Conservation (phyloP, 2,797 vertebrate genomes). For the Alectoris magna region DNA sequence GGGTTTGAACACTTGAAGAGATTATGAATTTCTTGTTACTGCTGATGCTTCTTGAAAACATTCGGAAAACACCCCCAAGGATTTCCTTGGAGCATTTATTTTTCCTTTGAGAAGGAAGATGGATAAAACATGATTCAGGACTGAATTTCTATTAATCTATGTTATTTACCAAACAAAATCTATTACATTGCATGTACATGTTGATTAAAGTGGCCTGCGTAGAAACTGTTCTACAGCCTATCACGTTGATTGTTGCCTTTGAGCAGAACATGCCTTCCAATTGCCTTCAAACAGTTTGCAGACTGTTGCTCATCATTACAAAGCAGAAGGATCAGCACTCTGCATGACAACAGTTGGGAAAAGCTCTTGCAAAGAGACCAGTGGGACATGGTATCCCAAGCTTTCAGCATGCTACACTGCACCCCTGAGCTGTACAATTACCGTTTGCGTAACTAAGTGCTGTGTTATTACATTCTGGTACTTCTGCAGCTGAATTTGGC, state of each 20-base stretch:
- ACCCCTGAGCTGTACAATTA: neutral
- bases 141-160: neutral
- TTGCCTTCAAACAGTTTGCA: constrained; percentile 27
- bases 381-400: neutral
- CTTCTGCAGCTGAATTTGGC: neutral
- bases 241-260: neutral
- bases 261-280: constrained; percentile 11
- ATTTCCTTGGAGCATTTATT: neutral
- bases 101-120: neutral
- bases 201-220: neutral
- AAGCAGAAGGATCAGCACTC: constrained; percentile 31
- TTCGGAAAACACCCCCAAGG: neutral
- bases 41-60: neutral
- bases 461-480: neutral
- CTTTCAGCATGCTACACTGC: neutral
- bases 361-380: neutral
- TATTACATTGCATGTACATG: neutral
- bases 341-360: neutral
- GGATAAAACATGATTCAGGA: neutral
- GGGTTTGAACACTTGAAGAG: neutral
- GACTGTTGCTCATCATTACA: constrained; percentile 30
- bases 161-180: neutral
- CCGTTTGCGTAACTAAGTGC: neutral
- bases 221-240: neutral
- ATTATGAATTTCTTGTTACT: neutral